phyloP scores from a whole-genome alignment of 1,140 invertebrate species.

The Drosophila littoralis region DNA sequence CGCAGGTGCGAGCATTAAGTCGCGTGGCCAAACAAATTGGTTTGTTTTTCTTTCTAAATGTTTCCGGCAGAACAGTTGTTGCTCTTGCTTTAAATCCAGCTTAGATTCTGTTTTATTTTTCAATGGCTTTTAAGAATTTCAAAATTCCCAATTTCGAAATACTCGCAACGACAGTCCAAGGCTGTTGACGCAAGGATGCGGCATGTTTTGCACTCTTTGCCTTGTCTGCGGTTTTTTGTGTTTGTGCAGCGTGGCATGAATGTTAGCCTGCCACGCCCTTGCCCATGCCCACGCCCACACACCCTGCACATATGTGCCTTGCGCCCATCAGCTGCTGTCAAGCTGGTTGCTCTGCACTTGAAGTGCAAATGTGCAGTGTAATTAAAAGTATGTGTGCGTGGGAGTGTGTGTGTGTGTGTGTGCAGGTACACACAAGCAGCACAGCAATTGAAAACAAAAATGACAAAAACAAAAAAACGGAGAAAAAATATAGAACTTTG shows the following conservation, averaged over 20 bases:
- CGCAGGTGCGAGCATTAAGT: slow-evolving; percentile 63
- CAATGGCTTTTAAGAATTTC: background rate
- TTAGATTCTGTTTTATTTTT: slow-evolving; percentile 1
- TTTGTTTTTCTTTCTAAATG: slow-evolving; percentile 55
- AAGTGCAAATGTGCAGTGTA: slow-evolving; percentile 81
- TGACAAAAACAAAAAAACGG: slow-evolving; percentile 42
- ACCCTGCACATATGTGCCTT: slow-evolving; percentile 9
- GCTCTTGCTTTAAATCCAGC: background rate
- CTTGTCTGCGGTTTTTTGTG: slow-evolving; percentile 58
- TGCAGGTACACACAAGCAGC: slow-evolving; percentile 40
- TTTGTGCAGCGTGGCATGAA: slow-evolving; percentile 81
- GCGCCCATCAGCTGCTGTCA: slow-evolving; percentile 53
- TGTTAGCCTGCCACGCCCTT: slow-evolving; percentile 39
- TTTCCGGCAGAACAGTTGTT: slow-evolving; percentile 56
- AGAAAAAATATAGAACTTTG: slow-evolving; percentile 14
- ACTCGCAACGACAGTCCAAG: slow-evolving; percentile 34
- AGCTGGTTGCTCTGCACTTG: slow-evolving; percentile 63
- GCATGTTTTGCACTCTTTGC: slow-evolving; percentile 44
- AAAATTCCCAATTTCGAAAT: slow-evolving; percentile 22
- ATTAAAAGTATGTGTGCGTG: slow-evolving; percentile 71
- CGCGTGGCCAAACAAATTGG: slow-evolving; percentile 64
- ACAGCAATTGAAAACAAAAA: slow-evolving; percentile 68
- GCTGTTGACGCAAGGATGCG: slow-evolving; percentile 35
- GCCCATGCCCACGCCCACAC: background rate
- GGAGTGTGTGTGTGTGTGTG: slow-evolving; percentile 54